A percentile compares a stretch with the other conserved stretches of the same genome.
Conservation (phyloP, 2,113 vertebrate genomes). For the Cinclus cinclus region DNA sequence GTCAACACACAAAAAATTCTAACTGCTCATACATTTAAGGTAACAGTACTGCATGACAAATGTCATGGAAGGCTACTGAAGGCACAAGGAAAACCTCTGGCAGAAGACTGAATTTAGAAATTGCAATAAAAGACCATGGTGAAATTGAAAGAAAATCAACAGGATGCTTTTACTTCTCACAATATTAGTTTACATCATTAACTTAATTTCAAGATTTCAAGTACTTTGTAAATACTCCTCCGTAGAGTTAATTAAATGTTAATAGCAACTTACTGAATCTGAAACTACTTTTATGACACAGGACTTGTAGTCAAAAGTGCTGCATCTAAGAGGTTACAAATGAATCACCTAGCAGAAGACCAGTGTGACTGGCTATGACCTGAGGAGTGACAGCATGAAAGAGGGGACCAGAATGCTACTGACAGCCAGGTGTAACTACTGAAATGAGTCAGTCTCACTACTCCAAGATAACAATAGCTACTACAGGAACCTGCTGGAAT, state of each 20-base stretch:
- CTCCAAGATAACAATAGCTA: background rate
- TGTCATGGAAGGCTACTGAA: background rate
- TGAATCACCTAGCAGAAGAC: background rate
- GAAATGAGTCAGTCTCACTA: background rate
- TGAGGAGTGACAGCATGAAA: background rate
- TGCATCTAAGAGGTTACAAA: background rate
- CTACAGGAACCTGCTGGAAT: background rate
- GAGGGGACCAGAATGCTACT: background rate
- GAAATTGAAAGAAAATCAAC: background rate
- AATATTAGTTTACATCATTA: background rate
- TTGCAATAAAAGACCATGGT: background rate
- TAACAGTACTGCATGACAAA: background rate
- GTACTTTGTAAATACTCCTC: background rate
- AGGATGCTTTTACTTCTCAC: background rate
- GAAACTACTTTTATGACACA: slow-evolving; percentile 6
- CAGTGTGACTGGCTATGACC: background rate
- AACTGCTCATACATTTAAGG: background rate
- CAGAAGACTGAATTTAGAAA: background rate
- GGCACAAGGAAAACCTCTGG: background rate
- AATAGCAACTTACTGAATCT: background rate
- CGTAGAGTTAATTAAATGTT: slow-evolving; percentile 15
- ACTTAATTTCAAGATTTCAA: background rate
- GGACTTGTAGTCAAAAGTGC: background rate
- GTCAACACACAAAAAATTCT: background rate
- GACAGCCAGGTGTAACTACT: background rate